Evolutionary conservation across 2,888 invertebrate species (phyloP).

Genomic region (Xestia rhomboidea): DNA sequence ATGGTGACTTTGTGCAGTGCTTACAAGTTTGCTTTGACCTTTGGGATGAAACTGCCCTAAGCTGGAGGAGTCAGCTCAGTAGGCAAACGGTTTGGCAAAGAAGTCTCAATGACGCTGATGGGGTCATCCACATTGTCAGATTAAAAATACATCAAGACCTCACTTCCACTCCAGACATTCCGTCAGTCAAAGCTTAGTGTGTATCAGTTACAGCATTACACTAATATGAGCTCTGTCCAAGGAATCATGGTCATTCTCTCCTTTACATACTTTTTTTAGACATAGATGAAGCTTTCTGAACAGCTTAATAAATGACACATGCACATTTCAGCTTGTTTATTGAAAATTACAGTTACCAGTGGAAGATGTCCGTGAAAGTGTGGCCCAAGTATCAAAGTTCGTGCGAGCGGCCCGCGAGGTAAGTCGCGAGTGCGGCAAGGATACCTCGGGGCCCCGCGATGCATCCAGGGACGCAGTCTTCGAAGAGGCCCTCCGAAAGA

Average conservation of each 20-base stretch:
- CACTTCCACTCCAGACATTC: neutral
- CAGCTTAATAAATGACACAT: neutral
- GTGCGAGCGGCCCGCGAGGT: slow-evolving; percentile 85
- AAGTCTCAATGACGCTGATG: neutral
- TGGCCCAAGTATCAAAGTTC: slow-evolving; percentile 85
- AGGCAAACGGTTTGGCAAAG: too few species aligned
- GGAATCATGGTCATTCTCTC: neutral
- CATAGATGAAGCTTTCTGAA: neutral
- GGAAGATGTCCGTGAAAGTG: slow-evolving; percentile 87
- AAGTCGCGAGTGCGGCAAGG: slow-evolving; percentile 80
- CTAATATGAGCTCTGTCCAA: neutral
- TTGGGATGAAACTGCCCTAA: neutral
- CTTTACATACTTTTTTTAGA: neutral
- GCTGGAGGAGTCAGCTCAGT: too few species aligned
- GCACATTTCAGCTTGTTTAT: neutral
- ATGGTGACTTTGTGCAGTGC: neutral
- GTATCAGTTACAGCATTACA: neutral
- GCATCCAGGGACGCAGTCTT: slow-evolving; percentile 85
- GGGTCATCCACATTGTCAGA: neutral
- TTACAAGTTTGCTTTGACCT: neutral
- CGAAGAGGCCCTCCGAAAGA: slow-evolving; percentile 88
- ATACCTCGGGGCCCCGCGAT: slow-evolving; percentile 83
- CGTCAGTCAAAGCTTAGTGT: neutral
- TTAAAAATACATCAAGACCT: neutral
- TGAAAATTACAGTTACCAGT: slow-evolving; percentile 75